A percentile compares a stretch with the other conserved stretches of the same genome.
phyloP scores from a whole-genome alignment of 1,140 invertebrate genomes.

The Lasioglossum baleicum region DNA sequence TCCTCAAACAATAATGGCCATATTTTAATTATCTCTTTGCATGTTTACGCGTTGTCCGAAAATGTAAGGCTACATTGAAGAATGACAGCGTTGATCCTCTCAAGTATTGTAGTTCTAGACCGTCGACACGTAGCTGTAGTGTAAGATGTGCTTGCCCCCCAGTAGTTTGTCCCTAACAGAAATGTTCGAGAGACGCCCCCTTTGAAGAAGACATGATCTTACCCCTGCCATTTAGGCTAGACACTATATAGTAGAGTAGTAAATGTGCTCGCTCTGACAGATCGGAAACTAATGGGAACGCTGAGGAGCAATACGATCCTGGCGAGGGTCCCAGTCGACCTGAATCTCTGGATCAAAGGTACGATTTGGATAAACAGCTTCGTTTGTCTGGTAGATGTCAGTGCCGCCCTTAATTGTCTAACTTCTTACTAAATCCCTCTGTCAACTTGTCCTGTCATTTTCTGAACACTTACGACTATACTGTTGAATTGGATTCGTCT shows the following conservation, averaged over 20 bases:
- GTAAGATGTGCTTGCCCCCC: constrained; percentile 6
- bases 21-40: too few relatives aligned
- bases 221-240: constrained; percentile 4
- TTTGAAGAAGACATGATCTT: neutral
- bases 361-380: constrained; percentile 49
- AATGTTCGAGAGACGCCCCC: neutral
- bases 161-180: neutral
- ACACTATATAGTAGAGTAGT: constrained; percentile 63
- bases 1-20: too few relatives aligned
- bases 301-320: constrained; percentile 59
- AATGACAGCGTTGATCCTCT: too few relatives aligned
- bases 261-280: constrained; percentile 74
- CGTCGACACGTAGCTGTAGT: constrained; percentile 24
- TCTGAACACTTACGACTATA: too few relatives aligned
- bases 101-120: neutral
- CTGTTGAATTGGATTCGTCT: neutral
- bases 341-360: constrained; percentile 60
- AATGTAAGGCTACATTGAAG: too few relatives aligned
- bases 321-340: constrained; percentile 64
- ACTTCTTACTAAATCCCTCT: neutral
- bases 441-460: neutral
- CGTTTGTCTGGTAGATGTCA: neutral
- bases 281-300: constrained; percentile 56
- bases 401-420: neutral
- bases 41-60: too few relatives aligned